These are phyloP conservation scores for Corythucha ciliata DNA, from an alignment of 2,888 invertebrate species.

Conservation along the genomic window DNA sequence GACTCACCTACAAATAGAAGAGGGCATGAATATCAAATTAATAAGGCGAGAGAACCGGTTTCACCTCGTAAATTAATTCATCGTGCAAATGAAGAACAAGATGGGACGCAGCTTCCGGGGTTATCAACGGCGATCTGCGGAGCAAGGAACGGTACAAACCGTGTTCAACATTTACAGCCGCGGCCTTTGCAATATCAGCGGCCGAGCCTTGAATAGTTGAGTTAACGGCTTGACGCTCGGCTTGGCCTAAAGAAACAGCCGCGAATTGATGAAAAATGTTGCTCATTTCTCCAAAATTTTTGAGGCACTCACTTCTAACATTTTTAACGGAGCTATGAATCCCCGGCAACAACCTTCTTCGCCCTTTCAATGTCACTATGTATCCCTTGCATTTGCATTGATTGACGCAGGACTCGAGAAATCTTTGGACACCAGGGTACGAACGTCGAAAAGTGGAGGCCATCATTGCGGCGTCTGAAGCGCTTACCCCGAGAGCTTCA, in stretches of 20 bases:
- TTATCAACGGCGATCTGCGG: constrained; percentile 14
- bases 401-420: constrained; percentile 49
- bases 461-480: constrained; percentile 66
- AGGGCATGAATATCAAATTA: too few relatives aligned
- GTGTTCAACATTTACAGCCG: constrained; percentile 70
- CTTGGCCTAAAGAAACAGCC: constrained; percentile 52
- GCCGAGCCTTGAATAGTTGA: constrained; percentile 94
- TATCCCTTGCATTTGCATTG: constrained; percentile 62
- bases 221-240: constrained; percentile 94
- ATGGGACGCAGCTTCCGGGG: constrained; percentile 42
- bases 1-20: constrained; percentile 47
- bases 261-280: too few relatives aligned
- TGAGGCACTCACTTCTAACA: constrained; percentile 57
- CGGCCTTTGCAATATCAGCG: constrained; percentile 86
- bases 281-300: too few relatives aligned
- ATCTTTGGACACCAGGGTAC: constrained; percentile 53
- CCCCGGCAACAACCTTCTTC: constrained; percentile 67
- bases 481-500: constrained; percentile 58
- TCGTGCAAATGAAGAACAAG: constrained; percentile 90
- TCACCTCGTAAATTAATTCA: constrained; percentile 83
- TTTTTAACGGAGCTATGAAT: constrained; percentile 54
- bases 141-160: constrained; percentile 46
- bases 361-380: constrained; percentile 71
- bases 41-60: background rate
- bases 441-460: constrained; percentile 70